Evolutionary conservation across 2,888 invertebrate species (phyloP).

Genomic region (Galerucella nymphaeae): DNA sequence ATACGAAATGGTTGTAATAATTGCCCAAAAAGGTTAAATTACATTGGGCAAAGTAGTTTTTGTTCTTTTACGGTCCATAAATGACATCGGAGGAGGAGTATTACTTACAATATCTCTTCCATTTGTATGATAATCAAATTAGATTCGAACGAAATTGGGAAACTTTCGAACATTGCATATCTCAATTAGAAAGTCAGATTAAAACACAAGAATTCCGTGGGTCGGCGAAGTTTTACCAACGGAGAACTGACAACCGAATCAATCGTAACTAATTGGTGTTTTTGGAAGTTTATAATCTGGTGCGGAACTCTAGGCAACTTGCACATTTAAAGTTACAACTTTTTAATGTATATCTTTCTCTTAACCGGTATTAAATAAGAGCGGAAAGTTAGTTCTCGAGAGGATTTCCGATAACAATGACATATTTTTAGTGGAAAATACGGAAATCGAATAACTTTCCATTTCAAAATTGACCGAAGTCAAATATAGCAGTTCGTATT

Average conservation of each 20-base stretch:
- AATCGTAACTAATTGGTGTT: constrained; percentile 46
- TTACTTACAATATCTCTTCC: constrained; percentile 37
- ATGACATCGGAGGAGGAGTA: constrained; percentile 18
- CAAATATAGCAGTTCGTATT: not conserved
- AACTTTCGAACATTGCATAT: constrained; percentile 44
- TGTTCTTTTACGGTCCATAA: constrained; percentile 32
- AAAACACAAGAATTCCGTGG: constrained; percentile 39
- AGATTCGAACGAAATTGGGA: constrained; percentile 43
- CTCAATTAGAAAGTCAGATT: constrained; percentile 50
- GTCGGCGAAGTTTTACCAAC: constrained; percentile 16
- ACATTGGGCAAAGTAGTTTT: constrained; percentile 25
- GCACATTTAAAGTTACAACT: constrained; percentile 16
- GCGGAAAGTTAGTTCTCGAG: constrained; percentile 8
- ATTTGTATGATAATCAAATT: constrained; percentile 44
- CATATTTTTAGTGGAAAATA: not conserved
- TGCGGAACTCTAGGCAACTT: not conserved
- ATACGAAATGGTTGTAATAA: constrained; percentile 28
- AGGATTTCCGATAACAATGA: not conserved
- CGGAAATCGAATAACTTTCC: not conserved
- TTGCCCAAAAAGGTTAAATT: constrained; percentile 25
- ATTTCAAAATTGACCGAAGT: not conserved
- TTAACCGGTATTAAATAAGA: constrained; percentile 1
- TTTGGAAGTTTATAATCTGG: constrained; percentile 35
- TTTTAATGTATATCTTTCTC: constrained; percentile 15
- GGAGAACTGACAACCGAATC: constrained; percentile 42